Evolutionary conservation across 2,113 vertebrate species (phyloP).

Genomic region (Larimichthys crocea): DNA sequence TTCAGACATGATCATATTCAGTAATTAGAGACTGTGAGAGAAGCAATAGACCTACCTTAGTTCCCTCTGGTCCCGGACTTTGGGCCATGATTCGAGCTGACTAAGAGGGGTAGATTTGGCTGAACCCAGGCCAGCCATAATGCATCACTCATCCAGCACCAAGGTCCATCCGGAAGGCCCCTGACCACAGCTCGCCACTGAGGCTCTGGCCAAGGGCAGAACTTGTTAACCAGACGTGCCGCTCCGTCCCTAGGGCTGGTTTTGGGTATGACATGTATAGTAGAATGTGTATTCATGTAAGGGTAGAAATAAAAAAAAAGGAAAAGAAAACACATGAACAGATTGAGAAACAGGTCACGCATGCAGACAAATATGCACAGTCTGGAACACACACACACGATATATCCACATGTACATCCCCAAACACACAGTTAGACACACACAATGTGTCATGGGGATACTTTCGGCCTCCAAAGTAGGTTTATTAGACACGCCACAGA

Average conservation of each 20-base stretch:
- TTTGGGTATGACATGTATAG: slow-evolving; percentile 14
- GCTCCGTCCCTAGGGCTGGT: slow-evolving; percentile 5
- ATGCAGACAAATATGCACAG: slow-evolving; percentile 27
- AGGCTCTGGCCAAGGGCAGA: slow-evolving; percentile 12
- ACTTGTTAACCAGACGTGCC: slow-evolving; percentile 35
- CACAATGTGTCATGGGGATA: slow-evolving; percentile 42
- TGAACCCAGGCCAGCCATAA: slow-evolving; percentile 12
- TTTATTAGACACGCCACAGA: slow-evolving; percentile 72
- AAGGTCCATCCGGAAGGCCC: slow-evolving; percentile 36
- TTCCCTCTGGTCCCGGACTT: slow-evolving; percentile 7
- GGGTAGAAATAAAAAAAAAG: neutral
- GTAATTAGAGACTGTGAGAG: neutral
- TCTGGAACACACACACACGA: slow-evolving; percentile 31
- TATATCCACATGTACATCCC: slow-evolving; percentile 21
- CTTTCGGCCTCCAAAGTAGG: slow-evolving; percentile 33
- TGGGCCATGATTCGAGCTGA: slow-evolving; percentile 14
- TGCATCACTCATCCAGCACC: slow-evolving; percentile 34
- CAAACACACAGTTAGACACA: slow-evolving; percentile 18
- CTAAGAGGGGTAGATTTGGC: neutral
- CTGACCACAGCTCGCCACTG: slow-evolving; percentile 1
- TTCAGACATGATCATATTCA: neutral
- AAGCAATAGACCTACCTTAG: neutral
- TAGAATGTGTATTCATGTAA: slow-evolving; percentile 1
- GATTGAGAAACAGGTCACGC: slow-evolving; percentile 57
- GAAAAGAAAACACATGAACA: slow-evolving; percentile 19